phyloP scores from a whole-genome alignment of 2,888 invertebrate species.

The Lasioglossum vierecki region DNA sequence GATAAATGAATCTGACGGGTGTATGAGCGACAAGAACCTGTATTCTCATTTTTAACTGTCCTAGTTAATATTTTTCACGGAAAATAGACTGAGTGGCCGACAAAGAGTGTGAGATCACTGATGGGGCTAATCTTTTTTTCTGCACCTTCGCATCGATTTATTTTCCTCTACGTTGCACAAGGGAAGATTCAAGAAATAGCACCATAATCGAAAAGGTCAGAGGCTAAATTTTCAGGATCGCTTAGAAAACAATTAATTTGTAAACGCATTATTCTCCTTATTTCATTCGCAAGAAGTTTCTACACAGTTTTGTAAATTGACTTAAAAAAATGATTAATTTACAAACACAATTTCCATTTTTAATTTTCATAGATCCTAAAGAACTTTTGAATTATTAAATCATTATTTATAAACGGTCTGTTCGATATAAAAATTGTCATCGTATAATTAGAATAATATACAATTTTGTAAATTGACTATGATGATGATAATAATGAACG shows the following conservation, averaged over 20 bases:
- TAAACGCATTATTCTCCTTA: not conserved
- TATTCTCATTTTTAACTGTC: slow-evolving; percentile 1
- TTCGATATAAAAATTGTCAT: not conserved
- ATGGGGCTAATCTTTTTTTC: not conserved
- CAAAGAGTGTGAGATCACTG: not conserved
- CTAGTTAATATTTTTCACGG: slow-evolving; percentile 9
- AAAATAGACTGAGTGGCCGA: not conserved
- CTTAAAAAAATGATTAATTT: not conserved
- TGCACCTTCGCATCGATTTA: slow-evolving; percentile 1
- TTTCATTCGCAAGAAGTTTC: not conserved
- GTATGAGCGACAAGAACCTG: not conserved
- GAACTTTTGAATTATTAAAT: not conserved
- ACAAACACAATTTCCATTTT: not conserved
- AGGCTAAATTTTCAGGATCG: not conserved
- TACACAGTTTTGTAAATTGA: not conserved
- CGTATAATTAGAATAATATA: too few species aligned
- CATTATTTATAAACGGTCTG: not conserved
- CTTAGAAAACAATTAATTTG: not conserved
- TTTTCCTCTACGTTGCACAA: not conserved
- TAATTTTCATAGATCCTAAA: not conserved
- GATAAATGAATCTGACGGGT: not conserved
- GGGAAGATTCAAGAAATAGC: not conserved
- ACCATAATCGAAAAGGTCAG: not conserved
- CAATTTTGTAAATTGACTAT: not conserved
- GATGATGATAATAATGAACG: not conserved